Percentiles rank a stretch among this genome's conserved stretches.
Evolutionary conservation across 2,113 vertebrate species (phyloP).

Genomic region (Sceloporus undulatus): DNA sequence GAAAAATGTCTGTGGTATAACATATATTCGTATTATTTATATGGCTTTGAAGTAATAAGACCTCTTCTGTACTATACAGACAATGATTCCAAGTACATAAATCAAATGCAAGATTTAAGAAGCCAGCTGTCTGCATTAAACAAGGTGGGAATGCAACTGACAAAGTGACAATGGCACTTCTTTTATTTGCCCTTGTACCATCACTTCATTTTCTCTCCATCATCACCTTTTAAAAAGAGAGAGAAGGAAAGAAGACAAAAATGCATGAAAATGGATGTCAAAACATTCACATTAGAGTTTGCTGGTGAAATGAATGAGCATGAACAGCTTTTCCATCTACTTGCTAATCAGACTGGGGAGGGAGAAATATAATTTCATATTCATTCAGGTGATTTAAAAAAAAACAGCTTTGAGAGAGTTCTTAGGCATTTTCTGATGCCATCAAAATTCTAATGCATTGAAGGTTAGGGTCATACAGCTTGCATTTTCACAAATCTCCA

Average conservation of each 20-base stretch:
- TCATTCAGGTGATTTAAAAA: too few relatives aligned
- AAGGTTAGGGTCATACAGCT: too few relatives aligned
- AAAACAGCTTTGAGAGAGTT: too few relatives aligned
- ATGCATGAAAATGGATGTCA: background rate
- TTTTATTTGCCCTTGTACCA: background rate
- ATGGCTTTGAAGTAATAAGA: conserved; percentile 22
- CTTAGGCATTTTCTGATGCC: too few relatives aligned
- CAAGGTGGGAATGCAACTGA: background rate
- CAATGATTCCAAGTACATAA: conserved; percentile 21
- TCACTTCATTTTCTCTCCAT: conserved; percentile 41
- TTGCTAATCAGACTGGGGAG: background rate
- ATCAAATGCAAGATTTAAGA: conserved; percentile 27
- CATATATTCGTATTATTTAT: background rate
- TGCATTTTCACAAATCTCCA: too few relatives aligned
- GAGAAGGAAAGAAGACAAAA: too few relatives aligned
- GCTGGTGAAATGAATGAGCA: conserved; percentile 25
- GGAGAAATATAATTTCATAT: background rate
- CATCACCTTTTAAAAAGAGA: background rate
- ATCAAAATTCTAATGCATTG: too few relatives aligned
- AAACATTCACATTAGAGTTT: background rate
- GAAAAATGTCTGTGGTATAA: conserved; percentile 2
- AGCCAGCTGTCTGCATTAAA: background rate
- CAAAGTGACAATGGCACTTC: background rate
- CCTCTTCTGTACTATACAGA: background rate
- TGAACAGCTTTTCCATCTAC: background rate